phyloP scores from a whole-genome alignment of 1,140 invertebrate species.

The Bradynema listronoti region DNA sequence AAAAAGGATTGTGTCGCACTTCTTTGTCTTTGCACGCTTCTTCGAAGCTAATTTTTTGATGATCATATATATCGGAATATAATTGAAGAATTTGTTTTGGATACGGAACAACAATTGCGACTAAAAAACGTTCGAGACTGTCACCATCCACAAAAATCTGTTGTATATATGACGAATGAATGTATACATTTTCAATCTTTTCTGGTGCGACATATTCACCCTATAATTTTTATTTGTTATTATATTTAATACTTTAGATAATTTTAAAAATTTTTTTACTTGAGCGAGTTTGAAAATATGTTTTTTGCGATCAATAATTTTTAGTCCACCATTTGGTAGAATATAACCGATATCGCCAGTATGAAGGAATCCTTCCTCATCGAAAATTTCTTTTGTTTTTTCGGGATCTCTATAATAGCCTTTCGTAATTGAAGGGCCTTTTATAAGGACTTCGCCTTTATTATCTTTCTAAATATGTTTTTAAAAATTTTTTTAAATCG shows the following conservation, averaged over 20 bases:
- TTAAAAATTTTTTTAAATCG: constrained; percentile 6
- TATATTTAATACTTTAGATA: background rate
- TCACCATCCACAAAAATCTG: constrained; percentile 63
- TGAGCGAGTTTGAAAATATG: constrained; percentile 63
- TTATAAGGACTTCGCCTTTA: constrained; percentile 53
- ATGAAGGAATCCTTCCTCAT: constrained; percentile 60
- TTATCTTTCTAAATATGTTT: constrained; percentile 32
- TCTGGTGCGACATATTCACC: constrained; percentile 65
- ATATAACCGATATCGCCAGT: constrained; percentile 58
- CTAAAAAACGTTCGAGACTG: constrained; percentile 74
- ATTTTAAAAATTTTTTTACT: constrained; percentile 23
- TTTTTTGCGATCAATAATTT: constrained; percentile 63
- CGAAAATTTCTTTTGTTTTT: constrained; percentile 60
- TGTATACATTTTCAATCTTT: constrained; percentile 63
- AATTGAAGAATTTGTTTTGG: too few species aligned
- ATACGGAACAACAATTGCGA: constrained; percentile 88
- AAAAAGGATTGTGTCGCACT: constrained; percentile 17
- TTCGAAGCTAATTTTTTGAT: constrained; percentile 26
- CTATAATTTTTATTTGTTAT: constrained; percentile 18
- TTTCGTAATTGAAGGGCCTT: constrained; percentile 54
- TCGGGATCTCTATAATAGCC: constrained; percentile 59
- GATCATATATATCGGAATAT: too few species aligned
- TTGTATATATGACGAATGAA: constrained; percentile 59
- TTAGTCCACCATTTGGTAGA: constrained; percentile 60
- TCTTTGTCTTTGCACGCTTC: constrained; percentile 44